Evolutionary conservation across 1,140 invertebrate species (phyloP), one percentile per base, ranked within the genome.

Genomic region (Eueides isabella): DNA sequence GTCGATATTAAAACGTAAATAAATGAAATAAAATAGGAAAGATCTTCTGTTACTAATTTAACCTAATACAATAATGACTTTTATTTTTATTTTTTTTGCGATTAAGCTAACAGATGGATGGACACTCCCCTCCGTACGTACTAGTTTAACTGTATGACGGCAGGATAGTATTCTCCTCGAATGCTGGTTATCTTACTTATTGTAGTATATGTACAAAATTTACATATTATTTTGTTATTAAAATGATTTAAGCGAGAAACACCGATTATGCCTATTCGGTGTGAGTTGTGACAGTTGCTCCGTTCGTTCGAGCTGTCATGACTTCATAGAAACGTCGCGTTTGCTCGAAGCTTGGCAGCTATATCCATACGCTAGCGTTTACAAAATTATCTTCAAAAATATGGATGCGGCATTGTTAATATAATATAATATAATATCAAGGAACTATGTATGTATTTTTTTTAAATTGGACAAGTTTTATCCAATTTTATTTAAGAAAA

Each of bases 281-380:
- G 72, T 70, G 73, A 71, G 26, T 26, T 62, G 72, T 74, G 73
- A 71, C 73, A 70, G 62, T 70, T 65, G 67, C 31, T 38, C 35
- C 35, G 35, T 38, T 38, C 35, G 62, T 55, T 44, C 35, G 26
- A 61, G 61, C 31, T 62, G 41, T 62, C 62, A 55, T 61, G 31
- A 71, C 65, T 75, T 71, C 73, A 71, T 65, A 75, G 73, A 75
- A 75, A 55, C 30, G 62, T 61, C 29, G 41, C 31, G 63, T 35
- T 31, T 70, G 62, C 29, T 70, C 30, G 28, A 71, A 23, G 61
- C 29, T 61, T 63, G 28, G 61, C 61, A 28, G 11, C 41, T 44
- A 44, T 41, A 16, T 41, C 14, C 14, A 23, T 44, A 44, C 6
- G 41, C 19, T 19, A 44, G 11, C 23, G 4, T 26, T 26, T 5